Conservation (phyloP, 2,797 vertebrate genomes). For the Sebastes nivosus region DNA sequence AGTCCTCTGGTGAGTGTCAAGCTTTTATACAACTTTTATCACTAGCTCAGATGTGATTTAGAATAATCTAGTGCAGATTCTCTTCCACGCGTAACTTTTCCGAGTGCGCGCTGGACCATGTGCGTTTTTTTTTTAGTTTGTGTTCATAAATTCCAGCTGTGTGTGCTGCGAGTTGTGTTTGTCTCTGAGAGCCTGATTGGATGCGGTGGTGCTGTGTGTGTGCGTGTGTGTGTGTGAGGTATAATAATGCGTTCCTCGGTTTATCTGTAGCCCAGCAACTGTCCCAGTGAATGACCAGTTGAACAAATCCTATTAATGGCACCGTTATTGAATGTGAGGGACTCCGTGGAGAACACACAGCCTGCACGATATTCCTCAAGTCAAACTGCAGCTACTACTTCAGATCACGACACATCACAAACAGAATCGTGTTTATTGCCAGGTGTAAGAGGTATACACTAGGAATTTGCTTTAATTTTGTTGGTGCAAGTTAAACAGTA, state of each 20-base stretch:
- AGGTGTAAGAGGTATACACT: too few relatives aligned
- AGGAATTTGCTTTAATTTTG: too few relatives aligned
- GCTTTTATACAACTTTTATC: slow-evolving; percentile 10
- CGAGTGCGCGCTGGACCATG: not conserved
- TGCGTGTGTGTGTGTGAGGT: too few relatives aligned
- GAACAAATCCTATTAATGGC: slow-evolving; percentile 74
- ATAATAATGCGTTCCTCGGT: slow-evolving; percentile 68
- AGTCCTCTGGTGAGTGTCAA: slow-evolving; percentile 38
- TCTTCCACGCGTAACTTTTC: not conserved
- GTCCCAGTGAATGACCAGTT: slow-evolving; percentile 72
- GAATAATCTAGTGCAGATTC: not conserved
- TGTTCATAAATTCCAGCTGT: not conserved
- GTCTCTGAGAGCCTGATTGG: slow-evolving; percentile 49
- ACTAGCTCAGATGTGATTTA: not conserved
- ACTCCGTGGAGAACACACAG: slow-evolving; percentile 17
- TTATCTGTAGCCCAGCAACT: slow-evolving; percentile 82
- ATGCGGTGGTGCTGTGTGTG: slow-evolving; percentile 44
- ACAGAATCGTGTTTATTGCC: too few relatives aligned
- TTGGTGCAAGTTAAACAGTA: too few relatives aligned
- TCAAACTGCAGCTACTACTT: not conserved
- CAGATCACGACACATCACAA: not conserved
- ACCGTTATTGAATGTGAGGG: slow-evolving; percentile 48
- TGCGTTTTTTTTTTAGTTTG: not conserved
- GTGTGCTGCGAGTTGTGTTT: not conserved
- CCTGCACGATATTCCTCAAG: not conserved